Evolutionary conservation across 2,113 vertebrate species (phyloP).

Genomic region (Daubentonia madagascariensis): DNA sequence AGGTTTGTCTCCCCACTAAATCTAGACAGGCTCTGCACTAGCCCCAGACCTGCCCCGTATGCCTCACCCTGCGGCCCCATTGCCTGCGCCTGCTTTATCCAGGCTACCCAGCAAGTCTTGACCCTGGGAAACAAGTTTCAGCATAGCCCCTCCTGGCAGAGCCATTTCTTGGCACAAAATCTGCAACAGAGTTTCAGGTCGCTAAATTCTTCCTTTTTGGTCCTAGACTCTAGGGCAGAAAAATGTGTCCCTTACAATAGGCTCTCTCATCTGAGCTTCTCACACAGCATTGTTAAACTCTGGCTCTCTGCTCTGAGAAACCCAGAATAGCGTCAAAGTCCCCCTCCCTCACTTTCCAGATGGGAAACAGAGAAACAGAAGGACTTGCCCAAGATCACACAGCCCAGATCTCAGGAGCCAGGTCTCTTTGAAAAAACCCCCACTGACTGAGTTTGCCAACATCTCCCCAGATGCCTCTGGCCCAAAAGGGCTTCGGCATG

Average conservation of each 20-base stretch:
- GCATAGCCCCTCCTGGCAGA: slow-evolving; percentile 6
- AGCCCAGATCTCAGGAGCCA: background rate
- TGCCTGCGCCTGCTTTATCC: background rate
- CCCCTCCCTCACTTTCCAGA: background rate
- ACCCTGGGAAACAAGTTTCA: slow-evolving; percentile 14
- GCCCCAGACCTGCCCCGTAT: background rate
- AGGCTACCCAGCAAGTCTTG: background rate
- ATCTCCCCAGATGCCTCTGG: background rate
- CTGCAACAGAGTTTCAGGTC: background rate
- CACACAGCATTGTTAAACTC: background rate
- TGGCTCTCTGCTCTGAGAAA: background rate
- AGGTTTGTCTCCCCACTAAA: background rate
- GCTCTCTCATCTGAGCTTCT: background rate
- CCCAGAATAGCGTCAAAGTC: background rate
- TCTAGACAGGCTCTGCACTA: background rate
- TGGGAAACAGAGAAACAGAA: background rate
- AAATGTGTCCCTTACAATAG: background rate
- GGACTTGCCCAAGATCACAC: slow-evolving; percentile 46
- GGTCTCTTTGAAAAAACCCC: slow-evolving; percentile 45
- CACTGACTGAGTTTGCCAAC: background rate
- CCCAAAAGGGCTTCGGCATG: slow-evolving; percentile 33
- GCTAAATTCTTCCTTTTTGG: background rate
- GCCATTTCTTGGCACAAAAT: background rate
- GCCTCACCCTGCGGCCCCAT: background rate
- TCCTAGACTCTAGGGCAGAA: background rate